Percentiles rank a stretch among this genome's conserved stretches.
These are phyloP conservation scores for Stichodactyla helianthus DNA, from an alignment of 64 coral and sea anemone species.

Conservation along the genomic window DNA sequence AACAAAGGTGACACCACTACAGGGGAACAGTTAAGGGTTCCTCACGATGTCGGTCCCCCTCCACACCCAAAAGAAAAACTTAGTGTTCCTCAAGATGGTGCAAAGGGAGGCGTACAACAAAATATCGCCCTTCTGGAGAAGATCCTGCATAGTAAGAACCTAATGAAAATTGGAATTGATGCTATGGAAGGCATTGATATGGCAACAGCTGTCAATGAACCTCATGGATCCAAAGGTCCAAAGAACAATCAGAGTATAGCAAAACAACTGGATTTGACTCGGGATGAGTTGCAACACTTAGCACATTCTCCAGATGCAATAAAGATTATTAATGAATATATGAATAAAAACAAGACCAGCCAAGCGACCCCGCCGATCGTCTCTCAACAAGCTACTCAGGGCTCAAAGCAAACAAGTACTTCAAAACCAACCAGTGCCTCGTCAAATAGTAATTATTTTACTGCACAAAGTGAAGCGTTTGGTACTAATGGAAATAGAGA, in stretches of 20 bases:
- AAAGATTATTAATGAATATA: conserved; percentile 5
- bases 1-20: background rate
- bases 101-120: background rate
- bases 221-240: background rate
- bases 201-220: background rate
- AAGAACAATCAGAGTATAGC: background rate
- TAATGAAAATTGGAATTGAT: background rate
- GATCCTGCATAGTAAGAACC: conserved; percentile 5
- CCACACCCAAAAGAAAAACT: background rate
- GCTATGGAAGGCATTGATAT: background rate
- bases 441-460: background rate
- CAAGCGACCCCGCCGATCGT: background rate
- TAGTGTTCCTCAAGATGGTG: conserved; percentile 10
- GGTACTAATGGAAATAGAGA: background rate
- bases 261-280: background rate
- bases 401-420: background rate
- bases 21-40: background rate
- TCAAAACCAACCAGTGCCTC: background rate
- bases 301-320: conserved; percentile 11
- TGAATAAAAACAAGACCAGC: background rate
- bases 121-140: conserved; percentile 4
- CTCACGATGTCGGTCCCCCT: background rate
- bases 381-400: background rate
- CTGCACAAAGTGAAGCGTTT: background rate
- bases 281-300: background rate